phyloP scores from a whole-genome alignment of 2,113 vertebrate genomes.

The Merops nubicus region DNA sequence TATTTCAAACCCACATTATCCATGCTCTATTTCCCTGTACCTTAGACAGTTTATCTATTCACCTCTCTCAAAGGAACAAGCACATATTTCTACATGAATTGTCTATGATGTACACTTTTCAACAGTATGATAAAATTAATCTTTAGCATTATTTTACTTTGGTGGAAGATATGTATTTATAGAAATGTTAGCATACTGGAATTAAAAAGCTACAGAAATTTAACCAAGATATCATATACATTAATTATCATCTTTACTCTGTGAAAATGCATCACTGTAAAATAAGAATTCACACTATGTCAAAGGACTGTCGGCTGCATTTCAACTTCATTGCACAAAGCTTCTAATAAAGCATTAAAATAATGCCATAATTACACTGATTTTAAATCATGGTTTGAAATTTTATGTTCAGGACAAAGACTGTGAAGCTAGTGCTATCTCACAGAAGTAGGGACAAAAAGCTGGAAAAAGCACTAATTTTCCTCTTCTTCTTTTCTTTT shows the following conservation, averaged over 20 bases:
- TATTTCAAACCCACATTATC: slow-evolving; percentile 86
- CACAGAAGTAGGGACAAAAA: background rate
- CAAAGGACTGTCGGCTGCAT: slow-evolving; percentile 46
- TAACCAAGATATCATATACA: background rate
- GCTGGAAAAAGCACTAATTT: background rate
- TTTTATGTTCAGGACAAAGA: background rate
- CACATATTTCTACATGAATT: slow-evolving; percentile 74
- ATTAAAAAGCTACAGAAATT: slow-evolving; percentile 50
- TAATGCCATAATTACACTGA: slow-evolving; percentile 11
- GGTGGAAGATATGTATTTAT: background rate
- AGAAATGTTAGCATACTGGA: background rate
- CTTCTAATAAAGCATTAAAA: slow-evolving; percentile 24
- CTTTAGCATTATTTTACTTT: slow-evolving; percentile 17
- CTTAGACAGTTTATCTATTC: slow-evolving; percentile 84
- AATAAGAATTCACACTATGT: slow-evolving; percentile 37
- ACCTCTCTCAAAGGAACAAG: slow-evolving; percentile 77
- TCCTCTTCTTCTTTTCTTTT: background rate
- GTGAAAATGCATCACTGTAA: background rate
- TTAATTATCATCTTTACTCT: background rate
- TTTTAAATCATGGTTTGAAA: slow-evolving; percentile 54
- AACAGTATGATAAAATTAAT: slow-evolving; percentile 28
- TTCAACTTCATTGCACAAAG: slow-evolving; percentile 37
- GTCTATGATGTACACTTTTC: slow-evolving; percentile 49
- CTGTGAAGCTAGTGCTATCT: background rate
- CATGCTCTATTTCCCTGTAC: slow-evolving; percentile 91